These are phyloP conservation scores for Nemopilema nomurai DNA, from an alignment of 30 jellyfish, hydroid and myxozoan species.

Conservation along the genomic window DNA sequence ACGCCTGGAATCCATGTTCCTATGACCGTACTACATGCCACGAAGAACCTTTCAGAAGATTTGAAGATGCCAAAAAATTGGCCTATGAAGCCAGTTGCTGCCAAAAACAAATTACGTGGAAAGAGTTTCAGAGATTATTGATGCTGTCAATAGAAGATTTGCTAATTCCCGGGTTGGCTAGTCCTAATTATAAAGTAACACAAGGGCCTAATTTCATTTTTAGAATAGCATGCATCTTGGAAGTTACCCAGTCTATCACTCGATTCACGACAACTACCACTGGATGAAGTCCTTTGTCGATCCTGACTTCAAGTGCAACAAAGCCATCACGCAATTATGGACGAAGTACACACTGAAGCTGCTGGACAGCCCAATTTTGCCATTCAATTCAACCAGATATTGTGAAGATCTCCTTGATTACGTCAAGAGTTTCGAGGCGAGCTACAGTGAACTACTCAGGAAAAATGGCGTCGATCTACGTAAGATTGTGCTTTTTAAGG, in stretches of 20 bases:
- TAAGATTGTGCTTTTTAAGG: conserved; percentile 14
- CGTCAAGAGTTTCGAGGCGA: conserved; percentile 55
- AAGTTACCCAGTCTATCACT: conserved; percentile 91
- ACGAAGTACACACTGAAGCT: conserved; percentile 60
- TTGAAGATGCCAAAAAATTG: no score
- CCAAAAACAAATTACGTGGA: no score
- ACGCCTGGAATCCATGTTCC: no score
- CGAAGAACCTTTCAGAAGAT: no score
- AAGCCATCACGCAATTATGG: conserved; percentile 72
- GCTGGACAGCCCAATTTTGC: conserved; percentile 74
- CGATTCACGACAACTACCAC: conserved; percentile 91
- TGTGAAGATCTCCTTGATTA: conserved; percentile 62
- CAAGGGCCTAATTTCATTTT: background rate
- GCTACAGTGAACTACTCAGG: conserved; percentile 43
- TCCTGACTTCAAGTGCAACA: conserved; percentile 86
- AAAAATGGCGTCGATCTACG: conserved; percentile 70
- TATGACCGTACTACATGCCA: no score
- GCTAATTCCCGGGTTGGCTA: background rate
- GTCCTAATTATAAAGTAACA: background rate
- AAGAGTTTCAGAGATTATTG: no score
- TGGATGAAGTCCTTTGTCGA: conserved; percentile 89
- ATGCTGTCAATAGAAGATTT: no score
- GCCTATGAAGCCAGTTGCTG: no score
- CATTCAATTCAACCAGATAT: conserved; percentile 83
- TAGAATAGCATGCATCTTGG: conserved; percentile 53